phyloP scores from a whole-genome alignment of 2,797 vertebrate genomes.

The Gallinago stenura region DNA sequence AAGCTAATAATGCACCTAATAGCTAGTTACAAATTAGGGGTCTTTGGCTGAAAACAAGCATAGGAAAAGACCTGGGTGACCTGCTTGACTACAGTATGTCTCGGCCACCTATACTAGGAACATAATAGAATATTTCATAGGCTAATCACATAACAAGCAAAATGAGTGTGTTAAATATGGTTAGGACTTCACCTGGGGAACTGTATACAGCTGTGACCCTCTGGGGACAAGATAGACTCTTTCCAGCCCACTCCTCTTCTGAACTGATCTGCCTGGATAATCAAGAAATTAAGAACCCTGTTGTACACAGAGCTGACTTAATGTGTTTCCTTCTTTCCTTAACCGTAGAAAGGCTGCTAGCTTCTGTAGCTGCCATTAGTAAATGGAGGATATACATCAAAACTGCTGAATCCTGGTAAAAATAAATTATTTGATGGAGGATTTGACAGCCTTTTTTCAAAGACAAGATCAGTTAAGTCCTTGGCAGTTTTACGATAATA shows the following conservation, averaged over 20 bases:
- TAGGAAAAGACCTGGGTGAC: not conserved
- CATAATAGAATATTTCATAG: not conserved
- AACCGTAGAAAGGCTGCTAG: not conserved
- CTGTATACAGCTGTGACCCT: not conserved
- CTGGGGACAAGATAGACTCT: not conserved
- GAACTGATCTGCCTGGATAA: not conserved
- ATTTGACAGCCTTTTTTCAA: not conserved
- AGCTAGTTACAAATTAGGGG: not conserved
- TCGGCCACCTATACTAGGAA: not conserved
- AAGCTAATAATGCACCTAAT: not conserved
- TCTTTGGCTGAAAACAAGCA: not conserved
- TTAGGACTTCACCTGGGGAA: not conserved
- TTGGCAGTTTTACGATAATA: not conserved
- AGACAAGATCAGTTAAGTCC: not conserved
- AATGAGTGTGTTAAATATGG: not conserved
- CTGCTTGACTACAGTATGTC: not conserved
- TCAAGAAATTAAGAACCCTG: not conserved
- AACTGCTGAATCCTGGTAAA: not conserved
- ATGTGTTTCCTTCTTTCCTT: not conserved
- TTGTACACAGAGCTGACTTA: not conserved
- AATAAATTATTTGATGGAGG: not conserved
- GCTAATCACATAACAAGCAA: not conserved
- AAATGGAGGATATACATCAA: not conserved
- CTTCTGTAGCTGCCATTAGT: not conserved
- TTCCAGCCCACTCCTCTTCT: not conserved